These are phyloP conservation scores for Tylochromis polylepis DNA, from an alignment of 2,113 vertebrate genomes.

Conservation along the genomic window DNA sequence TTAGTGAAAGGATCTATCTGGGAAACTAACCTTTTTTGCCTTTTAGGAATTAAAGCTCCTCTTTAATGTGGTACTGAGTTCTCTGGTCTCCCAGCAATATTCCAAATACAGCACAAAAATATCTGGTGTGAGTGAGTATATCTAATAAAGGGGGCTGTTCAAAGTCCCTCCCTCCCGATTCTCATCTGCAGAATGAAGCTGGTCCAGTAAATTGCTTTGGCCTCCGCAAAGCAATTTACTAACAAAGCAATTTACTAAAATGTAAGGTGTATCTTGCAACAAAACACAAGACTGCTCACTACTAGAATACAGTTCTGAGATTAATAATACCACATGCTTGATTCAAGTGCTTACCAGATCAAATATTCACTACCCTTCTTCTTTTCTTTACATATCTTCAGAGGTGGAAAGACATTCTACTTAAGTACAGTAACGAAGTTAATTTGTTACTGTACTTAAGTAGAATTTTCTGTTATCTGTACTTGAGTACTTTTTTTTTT, in stretches of 20 bases:
- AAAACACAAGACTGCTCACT: slow-evolving; percentile 32
- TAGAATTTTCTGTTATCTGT: too few relatives aligned
- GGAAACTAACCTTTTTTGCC: background rate
- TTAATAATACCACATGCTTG: slow-evolving; percentile 62
- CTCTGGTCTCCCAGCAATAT: background rate
- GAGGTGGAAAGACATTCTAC: too few relatives aligned
- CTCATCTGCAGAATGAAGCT: slow-evolving; percentile 19
- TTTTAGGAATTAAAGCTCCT: background rate
- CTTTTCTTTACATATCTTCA: background rate
- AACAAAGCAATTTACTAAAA: too few relatives aligned
- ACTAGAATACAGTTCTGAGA: slow-evolving; percentile 28
- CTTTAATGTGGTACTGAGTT: background rate
- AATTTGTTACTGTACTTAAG: too few relatives aligned
- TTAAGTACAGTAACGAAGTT: too few relatives aligned
- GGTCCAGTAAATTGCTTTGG: slow-evolving; percentile 44
- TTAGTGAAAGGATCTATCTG: background rate
- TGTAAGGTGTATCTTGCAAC: slow-evolving; percentile 17
- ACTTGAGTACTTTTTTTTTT: too few relatives aligned
- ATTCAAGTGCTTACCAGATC: slow-evolving; percentile 39
- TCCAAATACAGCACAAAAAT: background rate
- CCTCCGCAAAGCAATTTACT: too few relatives aligned
- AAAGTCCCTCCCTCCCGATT: background rate
- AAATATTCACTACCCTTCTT: slow-evolving; percentile 8
- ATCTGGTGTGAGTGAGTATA: background rate
- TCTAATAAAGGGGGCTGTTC: slow-evolving; percentile 12